A percentile compares a stretch with the other conserved stretches of the same genome.
These are phyloP conservation scores for Zoroaster sp. DNA, from an alignment of 53 echinoderm and acorn worm genomes.

Conservation along the genomic window DNA sequence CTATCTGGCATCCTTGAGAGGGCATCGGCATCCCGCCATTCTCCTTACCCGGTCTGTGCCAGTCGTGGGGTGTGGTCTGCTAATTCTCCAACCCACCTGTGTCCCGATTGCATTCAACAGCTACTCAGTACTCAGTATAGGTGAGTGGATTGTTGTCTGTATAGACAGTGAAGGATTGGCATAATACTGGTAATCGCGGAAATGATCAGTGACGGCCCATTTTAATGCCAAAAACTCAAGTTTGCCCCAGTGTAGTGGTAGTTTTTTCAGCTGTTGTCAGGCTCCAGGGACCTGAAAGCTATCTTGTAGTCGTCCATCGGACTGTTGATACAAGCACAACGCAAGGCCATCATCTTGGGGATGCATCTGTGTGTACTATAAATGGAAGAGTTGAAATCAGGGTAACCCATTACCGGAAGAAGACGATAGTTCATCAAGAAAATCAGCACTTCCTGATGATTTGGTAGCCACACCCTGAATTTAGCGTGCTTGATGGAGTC, in stretches of 20 bases:
- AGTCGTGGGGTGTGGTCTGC: too few relatives aligned
- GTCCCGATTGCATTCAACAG: slow-evolving; percentile 43
- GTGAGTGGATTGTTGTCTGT: too few relatives aligned
- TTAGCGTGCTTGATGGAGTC: slow-evolving; percentile 36
- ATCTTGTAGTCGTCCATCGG: slow-evolving; percentile 1
- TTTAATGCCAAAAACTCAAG: too few relatives aligned
- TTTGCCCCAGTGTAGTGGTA: too few relatives aligned
- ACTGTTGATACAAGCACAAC: too few relatives aligned
- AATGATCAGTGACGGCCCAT: too few relatives aligned
- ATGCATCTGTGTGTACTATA: slow-evolving; percentile 29
- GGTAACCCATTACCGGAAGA: slow-evolving; percentile 59
- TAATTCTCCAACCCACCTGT: slow-evolving; percentile 36
- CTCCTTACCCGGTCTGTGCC: too few relatives aligned
- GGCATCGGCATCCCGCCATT: slow-evolving; percentile 50
- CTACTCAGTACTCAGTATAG: slow-evolving; percentile 13
- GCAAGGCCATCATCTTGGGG: slow-evolving; percentile 26
- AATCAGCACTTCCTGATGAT: slow-evolving; percentile 36
- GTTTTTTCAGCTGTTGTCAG: too few relatives aligned
- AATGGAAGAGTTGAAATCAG: neutral
- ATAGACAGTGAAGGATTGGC: too few relatives aligned
- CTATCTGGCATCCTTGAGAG: slow-evolving; percentile 39
- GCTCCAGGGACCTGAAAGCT: neutral
- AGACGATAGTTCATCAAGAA: slow-evolving; percentile 25
- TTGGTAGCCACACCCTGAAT: slow-evolving; percentile 10
- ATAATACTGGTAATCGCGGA: too few relatives aligned